These are phyloP conservation scores for Archips crataeganus DNA, from an alignment of 2,888 invertebrate species.

Conservation along the genomic window DNA sequence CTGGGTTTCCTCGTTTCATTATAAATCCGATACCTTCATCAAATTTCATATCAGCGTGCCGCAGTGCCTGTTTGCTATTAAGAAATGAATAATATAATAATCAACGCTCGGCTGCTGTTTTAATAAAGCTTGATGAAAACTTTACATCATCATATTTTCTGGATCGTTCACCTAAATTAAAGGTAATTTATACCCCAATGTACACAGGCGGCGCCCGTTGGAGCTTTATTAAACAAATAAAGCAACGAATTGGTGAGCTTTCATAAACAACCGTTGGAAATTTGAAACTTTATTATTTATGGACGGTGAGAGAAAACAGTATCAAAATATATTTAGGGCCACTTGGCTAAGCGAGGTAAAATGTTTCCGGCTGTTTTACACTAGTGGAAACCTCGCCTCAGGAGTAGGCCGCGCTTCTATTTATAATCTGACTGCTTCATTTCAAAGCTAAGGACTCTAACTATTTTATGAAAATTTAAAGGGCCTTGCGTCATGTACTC, in stretches of 20 bases:
- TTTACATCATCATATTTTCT: constrained; percentile 82
- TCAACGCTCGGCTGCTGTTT: constrained; percentile 54
- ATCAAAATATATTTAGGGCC: constrained; percentile 61
- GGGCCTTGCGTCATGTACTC: no score
- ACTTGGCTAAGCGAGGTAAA: constrained; percentile 17
- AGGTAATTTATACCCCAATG: constrained; percentile 82
- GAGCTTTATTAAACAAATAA: constrained; percentile 83
- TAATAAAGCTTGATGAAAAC: constrained; percentile 78
- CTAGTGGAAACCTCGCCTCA: not conserved
- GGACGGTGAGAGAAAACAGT: constrained; percentile 61
- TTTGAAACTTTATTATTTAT: constrained; percentile 75
- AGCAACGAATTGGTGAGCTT: constrained; percentile 77
- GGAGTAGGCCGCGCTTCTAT: not conserved
- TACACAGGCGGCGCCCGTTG: constrained; percentile 72
- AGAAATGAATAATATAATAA: constrained; percentile 41
- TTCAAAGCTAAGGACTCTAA: not conserved
- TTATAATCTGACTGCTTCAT: not conserved
- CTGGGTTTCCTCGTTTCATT: constrained; percentile 1
- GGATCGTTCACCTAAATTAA: constrained; percentile 82
- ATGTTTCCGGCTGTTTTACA: not conserved
- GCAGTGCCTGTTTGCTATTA: constrained; percentile 28
- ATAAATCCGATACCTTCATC: constrained; percentile 11
- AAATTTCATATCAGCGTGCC: constrained; percentile 19
- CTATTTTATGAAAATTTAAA: no score
- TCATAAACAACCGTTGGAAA: constrained; percentile 75